phyloP scores from a whole-genome alignment of 2,113 vertebrate species.

The Dendropsophus ebraccatus region DNA sequence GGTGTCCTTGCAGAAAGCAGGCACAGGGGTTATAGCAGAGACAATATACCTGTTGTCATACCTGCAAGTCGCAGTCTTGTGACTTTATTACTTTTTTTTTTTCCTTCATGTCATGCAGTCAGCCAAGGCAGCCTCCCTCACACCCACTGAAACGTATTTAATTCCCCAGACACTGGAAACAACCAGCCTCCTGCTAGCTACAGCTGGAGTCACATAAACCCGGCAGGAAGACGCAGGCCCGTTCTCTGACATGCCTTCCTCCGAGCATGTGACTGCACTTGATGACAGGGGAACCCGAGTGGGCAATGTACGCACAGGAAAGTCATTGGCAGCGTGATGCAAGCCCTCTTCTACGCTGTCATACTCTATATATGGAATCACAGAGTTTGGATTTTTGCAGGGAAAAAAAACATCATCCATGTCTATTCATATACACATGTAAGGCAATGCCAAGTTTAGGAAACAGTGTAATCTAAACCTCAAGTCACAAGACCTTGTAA shows the following conservation, averaged over 20 bases:
- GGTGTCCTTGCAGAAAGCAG: slow-evolving; percentile 24
- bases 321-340: neutral
- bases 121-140: slow-evolving; percentile 34
- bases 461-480: neutral
- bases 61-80: slow-evolving; percentile 42
- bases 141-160: slow-evolving; percentile 33
- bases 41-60: slow-evolving; percentile 59
- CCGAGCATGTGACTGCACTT: slow-evolving; percentile 34
- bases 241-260: neutral
- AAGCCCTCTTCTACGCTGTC: neutral
- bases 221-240: slow-evolving; percentile 30
- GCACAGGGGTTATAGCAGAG: neutral
- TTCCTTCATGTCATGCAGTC: slow-evolving; percentile 28
- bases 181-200: slow-evolving; percentile 53
- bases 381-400: neutral
- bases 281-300: slow-evolving; percentile 26
- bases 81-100: slow-evolving; percentile 54
- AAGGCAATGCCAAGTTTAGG: neutral
- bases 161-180: slow-evolving; percentile 44
- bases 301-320: neutral
- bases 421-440: neutral
- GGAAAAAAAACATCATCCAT: neutral
- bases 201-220: slow-evolving; percentile 34
- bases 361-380: neutral
- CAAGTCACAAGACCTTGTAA: neutral